Evolutionary conservation across 2,113 vertebrate genomes (phyloP).

Genomic region (Aspiorhynchus laticeps): DNA sequence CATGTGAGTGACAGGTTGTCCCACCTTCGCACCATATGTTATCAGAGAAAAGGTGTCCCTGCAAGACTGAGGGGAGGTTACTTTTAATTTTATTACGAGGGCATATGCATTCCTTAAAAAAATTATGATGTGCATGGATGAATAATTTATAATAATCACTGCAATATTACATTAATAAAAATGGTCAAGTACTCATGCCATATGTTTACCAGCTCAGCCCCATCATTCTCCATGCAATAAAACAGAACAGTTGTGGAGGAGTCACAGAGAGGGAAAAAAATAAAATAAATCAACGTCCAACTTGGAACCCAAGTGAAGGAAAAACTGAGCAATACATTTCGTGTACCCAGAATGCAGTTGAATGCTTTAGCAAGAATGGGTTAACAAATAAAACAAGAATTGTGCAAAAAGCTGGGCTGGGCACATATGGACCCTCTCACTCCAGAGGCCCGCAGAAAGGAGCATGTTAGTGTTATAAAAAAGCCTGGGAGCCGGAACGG

Average conservation of each 20-base stretch:
- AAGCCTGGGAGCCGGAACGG: slow-evolving; percentile 65
- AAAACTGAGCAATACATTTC: neutral
- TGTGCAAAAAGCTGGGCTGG: neutral
- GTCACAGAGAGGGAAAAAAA: neutral
- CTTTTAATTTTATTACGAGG: too few relatives aligned
- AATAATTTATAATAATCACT: neutral
- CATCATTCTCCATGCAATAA: neutral
- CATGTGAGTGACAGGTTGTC: too few relatives aligned
- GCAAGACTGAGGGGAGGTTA: too few relatives aligned
- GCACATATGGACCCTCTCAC: slow-evolving; percentile 58
- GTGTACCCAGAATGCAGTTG: neutral
- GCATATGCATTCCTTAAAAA: too few relatives aligned
- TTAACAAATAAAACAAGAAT: slow-evolving; percentile 1
- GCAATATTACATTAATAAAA: neutral
- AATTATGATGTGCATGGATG: neutral
- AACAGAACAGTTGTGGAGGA: neutral
- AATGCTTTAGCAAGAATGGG: neutral
- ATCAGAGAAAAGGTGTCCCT: too few relatives aligned
- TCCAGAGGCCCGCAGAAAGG: slow-evolving; percentile 66
- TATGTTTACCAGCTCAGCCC: neutral
- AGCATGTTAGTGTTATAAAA: slow-evolving; percentile 63
- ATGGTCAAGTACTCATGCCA: neutral
- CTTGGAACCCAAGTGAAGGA: neutral
- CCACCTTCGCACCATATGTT: too few relatives aligned
- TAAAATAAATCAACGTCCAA: neutral